Percentiles rank a stretch among this genome's conserved stretches.
Conservation (phyloP, 2,888 invertebrate genomes). For the Zhuqinia jingwanae region DNA sequence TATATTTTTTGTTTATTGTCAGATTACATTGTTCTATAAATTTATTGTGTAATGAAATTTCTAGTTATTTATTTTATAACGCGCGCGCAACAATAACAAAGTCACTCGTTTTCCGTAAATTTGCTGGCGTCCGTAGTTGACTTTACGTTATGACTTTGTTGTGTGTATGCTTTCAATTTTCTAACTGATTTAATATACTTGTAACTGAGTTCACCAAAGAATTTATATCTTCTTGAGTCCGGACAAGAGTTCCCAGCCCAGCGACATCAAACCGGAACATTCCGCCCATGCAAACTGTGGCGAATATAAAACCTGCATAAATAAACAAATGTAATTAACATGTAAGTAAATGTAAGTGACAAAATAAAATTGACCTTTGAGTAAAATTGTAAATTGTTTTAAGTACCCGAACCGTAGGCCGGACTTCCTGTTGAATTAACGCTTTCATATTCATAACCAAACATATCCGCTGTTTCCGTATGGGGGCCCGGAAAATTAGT, state of each 20-base stretch:
- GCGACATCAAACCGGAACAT: neutral
- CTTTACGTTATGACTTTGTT: too few species aligned
- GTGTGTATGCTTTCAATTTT: too few species aligned
- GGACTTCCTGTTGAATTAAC: neutral
- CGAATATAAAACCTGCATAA: neutral
- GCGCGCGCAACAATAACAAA: too few species aligned
- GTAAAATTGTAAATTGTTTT: neutral
- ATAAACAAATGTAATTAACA: neutral
- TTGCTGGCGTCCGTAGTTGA: too few species aligned
- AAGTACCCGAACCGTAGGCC: neutral
- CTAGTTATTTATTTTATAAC: too few species aligned
- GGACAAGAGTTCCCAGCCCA: neutral
- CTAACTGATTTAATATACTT: neutral
- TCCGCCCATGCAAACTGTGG: too few species aligned
- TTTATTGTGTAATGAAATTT: too few species aligned
- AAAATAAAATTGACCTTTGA: too few species aligned
- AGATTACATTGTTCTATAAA: too few species aligned
- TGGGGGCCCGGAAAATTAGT: constrained; percentile 5
- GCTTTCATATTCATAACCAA: neutral
- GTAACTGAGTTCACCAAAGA: neutral
- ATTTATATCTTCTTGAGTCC: neutral
- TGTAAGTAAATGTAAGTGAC: too few species aligned
- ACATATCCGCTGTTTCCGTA: neutral
- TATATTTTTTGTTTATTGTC: too few species aligned
- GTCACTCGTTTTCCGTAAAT: too few species aligned